Evolutionary conservation across 2,113 vertebrate genomes (phyloP), one percentile per base, ranked within the genome.

Genomic region (Noctilio leporinus): DNA sequence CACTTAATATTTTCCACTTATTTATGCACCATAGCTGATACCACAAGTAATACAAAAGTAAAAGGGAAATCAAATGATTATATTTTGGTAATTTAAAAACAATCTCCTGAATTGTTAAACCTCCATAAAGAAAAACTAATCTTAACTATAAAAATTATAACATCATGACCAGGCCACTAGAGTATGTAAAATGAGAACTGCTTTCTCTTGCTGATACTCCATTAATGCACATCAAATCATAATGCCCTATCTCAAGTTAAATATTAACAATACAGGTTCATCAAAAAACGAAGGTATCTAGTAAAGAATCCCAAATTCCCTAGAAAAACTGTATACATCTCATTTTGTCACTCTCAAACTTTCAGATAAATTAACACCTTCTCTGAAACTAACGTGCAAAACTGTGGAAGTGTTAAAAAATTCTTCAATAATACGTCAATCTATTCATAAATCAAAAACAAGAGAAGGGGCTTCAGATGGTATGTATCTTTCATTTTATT

Each of bases 401-500:
- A 94, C 96, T 96, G 93, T 97, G 73, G 93, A 97, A 97, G 90
- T 94, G 8, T 10, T 91, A 95, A 57, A 67, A 95, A 84, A 95
- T 59, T 85, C 65, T 24, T 92, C 35, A 96, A 96, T 94, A 97
- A 82, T 49, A 47, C 89, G 77, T 93, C 87, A 95, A 93, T 95
- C 84, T 94, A 33, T 55, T 93, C 73, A 72, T 97, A 97, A 97
- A 97, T 90, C 73, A 96, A 82, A 93, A 86, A 80, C 51, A 70
- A 26, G 89, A 30, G 47, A 89, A 94, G 19, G 93, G 81, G 45
- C 47, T 96, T 95, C 92, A 85, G 90, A 91, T 89, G 72, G 83
- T 91, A 96, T 72, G 59, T 93, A 96, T 77, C 95, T 94, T 96
- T 96, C 81, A 89, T 86, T 97, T 97, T 89, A 97, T 84, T 86